Base-by-base conservation (phyloP, 2,113 vertebrate genomes). In the Ophiodon elongatus region DNA sequence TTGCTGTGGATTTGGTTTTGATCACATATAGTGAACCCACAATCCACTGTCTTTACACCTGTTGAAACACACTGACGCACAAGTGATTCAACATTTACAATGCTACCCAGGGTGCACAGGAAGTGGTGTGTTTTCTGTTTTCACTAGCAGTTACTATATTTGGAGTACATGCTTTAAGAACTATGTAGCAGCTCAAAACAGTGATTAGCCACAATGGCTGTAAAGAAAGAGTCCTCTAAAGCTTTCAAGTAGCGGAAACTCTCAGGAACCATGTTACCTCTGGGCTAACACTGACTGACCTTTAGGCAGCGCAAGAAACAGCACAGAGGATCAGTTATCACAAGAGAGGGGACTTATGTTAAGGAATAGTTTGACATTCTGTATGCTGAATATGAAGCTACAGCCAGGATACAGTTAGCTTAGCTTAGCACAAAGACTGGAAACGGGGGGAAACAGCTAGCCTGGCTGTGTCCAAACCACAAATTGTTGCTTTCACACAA, bases 71-170 rank as follows among this genome's bases (percentile, higher is more conserved):
- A 4, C 31, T 0, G 19, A 23, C 33, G 56, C 35, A 59, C 54
- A 43, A 56, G 39, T 31, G 33, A 64, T 13, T 71, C 25, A 52
- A 19, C 83, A 43, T 37, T 54, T 4, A 70, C 43, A 29, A 19
- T 3, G 2, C 33, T 73, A 69, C 8, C 37, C 8, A 23, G 15
- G 25, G 47, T 76, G 45, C 75, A 75, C 73, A 76, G 70, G 74
- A 84, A 82, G 75, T 69, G 33, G 39, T 31, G 15, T 8, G 54
- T 64, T 85, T 45, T 84, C 29, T 65, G 65, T 76, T 85, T 83
- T 87, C 45, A 80, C 31, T 21, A 52, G 37, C 76, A 50, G 60
- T 29, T 76, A 8, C 82, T 91, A 85, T 83, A 75, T 84, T 85
- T 89, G 29, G 76, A 83, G 31, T 8, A 21, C 43, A 29, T 50